Conservation (phyloP, 1,140 invertebrate genomes). For the Heliconius hewitsoni region DNA sequence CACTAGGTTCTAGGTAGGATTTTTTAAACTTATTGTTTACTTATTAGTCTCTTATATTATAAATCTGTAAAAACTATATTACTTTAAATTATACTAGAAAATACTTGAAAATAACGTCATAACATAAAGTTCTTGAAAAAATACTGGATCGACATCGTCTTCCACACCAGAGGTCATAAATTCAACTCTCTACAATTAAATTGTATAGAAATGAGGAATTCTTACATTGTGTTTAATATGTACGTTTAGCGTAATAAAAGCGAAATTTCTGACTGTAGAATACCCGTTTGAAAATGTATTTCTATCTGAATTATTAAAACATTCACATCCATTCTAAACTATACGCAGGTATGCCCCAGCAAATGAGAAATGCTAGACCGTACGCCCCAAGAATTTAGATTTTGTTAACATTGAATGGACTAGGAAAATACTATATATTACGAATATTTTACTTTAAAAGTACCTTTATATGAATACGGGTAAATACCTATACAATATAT, state of each 20-base stretch:
- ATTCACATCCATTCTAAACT: conserved; percentile 8
- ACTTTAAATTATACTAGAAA: no score
- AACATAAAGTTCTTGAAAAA: background rate
- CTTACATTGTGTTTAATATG: conserved; percentile 6
- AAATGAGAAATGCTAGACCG: conserved; percentile 19
- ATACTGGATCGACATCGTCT: background rate
- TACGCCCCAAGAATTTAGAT: conserved; percentile 20
- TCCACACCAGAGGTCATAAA: background rate
- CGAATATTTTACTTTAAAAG: conserved; percentile 1
- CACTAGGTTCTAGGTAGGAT: no score
- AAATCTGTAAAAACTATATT: no score
- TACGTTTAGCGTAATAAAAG: background rate
- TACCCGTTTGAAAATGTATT: conserved; percentile 3
- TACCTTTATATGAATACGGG: no score
- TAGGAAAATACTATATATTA: background rate
- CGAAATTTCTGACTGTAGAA: background rate
- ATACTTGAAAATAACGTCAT: no score
- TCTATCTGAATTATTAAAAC: conserved; percentile 22
- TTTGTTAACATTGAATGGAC: conserved; percentile 24
- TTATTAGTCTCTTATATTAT: no score
- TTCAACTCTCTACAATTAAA: background rate
- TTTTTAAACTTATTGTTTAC: no score
- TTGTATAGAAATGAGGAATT: background rate
- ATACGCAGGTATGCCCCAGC: conserved; percentile 21
- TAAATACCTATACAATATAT: background rate